phyloP scores from a whole-genome alignment of 2,113 vertebrate genomes.

The Lethenteron reissneri region DNA sequence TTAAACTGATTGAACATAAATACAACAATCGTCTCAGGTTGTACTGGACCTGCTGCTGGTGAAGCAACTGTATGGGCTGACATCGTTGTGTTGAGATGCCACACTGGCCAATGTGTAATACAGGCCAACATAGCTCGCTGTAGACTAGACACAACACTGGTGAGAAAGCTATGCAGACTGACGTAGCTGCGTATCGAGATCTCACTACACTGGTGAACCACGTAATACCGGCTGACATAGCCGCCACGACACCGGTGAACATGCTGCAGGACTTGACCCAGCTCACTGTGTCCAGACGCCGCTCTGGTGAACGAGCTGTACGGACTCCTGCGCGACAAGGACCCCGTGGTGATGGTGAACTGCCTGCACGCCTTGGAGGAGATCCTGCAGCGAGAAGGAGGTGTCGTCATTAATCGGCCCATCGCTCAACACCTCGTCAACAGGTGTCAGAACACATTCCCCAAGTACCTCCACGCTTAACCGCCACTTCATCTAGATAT shows the following conservation, averaged over 20 bases:
- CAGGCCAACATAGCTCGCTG: background rate
- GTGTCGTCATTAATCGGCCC: constrained; percentile 82
- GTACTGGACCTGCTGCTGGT: too few relatives aligned
- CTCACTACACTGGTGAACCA: too few relatives aligned
- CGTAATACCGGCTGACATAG: too few relatives aligned
- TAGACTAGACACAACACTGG: background rate
- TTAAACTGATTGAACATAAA: too few relatives aligned
- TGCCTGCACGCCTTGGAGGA: constrained; percentile 79
- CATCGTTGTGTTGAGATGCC: too few relatives aligned
- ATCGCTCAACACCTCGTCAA: constrained; percentile 91
- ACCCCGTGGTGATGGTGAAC: constrained; percentile 85
- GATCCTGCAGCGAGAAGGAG: constrained; percentile 64
- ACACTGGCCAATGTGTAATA: background rate
- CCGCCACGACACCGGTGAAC: too few relatives aligned
- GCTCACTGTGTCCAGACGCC: constrained; percentile 27
- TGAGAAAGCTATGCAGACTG: background rate
- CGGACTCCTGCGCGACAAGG: constrained; percentile 62
- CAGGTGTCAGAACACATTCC: constrained; percentile 26
- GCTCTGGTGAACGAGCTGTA: constrained; percentile 76
- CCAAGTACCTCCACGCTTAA: too few relatives aligned
- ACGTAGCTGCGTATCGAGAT: background rate
- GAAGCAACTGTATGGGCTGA: too few relatives aligned
- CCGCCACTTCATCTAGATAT: too few relatives aligned
- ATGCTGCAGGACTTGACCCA: too few relatives aligned
- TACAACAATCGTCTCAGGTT: too few relatives aligned